Percentiles rank a stretch among this genome's conserved stretches.
Conservation (phyloP, 2,888 invertebrate genomes). For the Erebia ligea region DNA sequence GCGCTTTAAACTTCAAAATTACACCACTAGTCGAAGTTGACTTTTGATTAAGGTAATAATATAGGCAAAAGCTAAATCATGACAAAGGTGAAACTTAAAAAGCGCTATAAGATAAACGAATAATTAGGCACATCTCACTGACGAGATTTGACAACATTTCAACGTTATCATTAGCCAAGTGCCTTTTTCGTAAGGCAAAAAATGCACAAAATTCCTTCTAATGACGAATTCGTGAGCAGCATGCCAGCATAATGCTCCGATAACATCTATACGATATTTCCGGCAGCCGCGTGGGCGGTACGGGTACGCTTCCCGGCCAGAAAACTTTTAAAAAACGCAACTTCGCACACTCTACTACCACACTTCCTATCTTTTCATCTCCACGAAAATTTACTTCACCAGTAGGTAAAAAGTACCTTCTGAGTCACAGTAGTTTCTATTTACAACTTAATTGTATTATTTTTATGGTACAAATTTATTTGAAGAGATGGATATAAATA, state of each 20-base stretch:
- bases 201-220: slow-evolving; percentile 68
- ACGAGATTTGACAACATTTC: slow-evolving; percentile 47
- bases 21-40: no score
- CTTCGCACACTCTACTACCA: slow-evolving; percentile 61
- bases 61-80: no score
- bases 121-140: slow-evolving; percentile 22
- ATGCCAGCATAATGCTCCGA: slow-evolving; percentile 61
- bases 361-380: slow-evolving; percentile 37
- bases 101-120: slow-evolving; percentile 33
- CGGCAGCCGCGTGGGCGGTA: slow-evolving; percentile 71
- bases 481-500: slow-evolving; percentile 21
- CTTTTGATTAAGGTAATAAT: no score
- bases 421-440: slow-evolving; percentile 58
- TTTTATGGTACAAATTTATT: slow-evolving; percentile 24
- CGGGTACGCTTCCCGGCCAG: slow-evolving; percentile 58
- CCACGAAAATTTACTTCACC: slow-evolving; percentile 46
- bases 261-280: slow-evolving; percentile 73
- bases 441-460: slow-evolving; percentile 42
- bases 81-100: slow-evolving; percentile 19
- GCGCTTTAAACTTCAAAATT: no score
- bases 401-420: slow-evolving; percentile 25
- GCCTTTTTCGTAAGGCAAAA: slow-evolving; percentile 66
- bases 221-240: slow-evolving; percentile 76
- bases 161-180: slow-evolving; percentile 63
- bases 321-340: slow-evolving; percentile 57